These are phyloP conservation scores for Zosterops borbonicus DNA, from an alignment of 2,113 vertebrate species.

Conservation along the genomic window DNA sequence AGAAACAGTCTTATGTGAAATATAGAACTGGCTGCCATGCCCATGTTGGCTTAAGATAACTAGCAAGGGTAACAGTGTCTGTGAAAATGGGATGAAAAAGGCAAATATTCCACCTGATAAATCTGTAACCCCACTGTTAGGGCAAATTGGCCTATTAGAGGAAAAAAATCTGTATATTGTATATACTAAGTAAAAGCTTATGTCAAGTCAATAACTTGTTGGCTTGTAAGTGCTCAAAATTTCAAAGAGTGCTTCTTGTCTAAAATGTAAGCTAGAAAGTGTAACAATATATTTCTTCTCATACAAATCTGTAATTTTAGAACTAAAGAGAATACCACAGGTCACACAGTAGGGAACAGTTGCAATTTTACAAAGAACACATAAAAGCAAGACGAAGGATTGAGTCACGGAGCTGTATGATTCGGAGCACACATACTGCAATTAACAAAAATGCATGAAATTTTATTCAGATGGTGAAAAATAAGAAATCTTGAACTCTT, in stretches of 20 bases:
- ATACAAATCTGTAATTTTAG: not conserved
- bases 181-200: not conserved
- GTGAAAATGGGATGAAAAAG: not conserved
- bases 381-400: not conserved
- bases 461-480: not conserved
- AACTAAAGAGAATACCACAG: not conserved
- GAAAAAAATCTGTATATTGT: not conserved
- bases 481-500: not conserved
- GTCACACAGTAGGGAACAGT: not conserved
- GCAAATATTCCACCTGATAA: not conserved
- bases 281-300: not conserved
- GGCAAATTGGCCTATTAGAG: not conserved
- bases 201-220: not conserved
- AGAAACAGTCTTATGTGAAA: not conserved
- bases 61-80: not conserved
- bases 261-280: not conserved
- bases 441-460: not conserved
- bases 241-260: not conserved
- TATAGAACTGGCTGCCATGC: not conserved
- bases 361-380: not conserved
- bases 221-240: not conserved
- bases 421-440: not conserved
- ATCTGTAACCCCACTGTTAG: not conserved
- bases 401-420: not conserved
- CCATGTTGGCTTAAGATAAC: not conserved